Evolutionary conservation across 2,113 vertebrate genomes (phyloP).

Genomic region (Percina caprodes): DNA sequence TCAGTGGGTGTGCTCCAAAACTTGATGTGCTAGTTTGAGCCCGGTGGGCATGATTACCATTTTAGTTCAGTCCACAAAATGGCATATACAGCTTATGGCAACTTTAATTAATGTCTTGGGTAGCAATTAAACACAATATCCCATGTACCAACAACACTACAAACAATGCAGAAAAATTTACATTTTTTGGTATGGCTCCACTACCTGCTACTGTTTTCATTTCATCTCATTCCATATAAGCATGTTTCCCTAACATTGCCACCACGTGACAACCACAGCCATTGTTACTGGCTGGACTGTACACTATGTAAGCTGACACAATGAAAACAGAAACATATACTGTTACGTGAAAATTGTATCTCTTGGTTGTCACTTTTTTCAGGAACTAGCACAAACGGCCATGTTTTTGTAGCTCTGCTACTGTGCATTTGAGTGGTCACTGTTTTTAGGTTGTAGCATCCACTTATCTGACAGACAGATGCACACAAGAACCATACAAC

Average conservation of each 20-base stretch:
- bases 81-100: background rate
- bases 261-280: background rate
- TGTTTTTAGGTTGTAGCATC: background rate
- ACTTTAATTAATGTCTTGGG: background rate
- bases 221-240: background rate
- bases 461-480: background rate
- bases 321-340: background rate
- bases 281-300: background rate
- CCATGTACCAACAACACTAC: background rate
- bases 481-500: background rate
- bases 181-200: background rate
- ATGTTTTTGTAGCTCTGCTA: background rate
- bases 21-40: background rate
- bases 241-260: background rate
- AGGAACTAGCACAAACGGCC: background rate
- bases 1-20: background rate
- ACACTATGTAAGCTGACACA: background rate
- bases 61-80: background rate
- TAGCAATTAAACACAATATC: background rate
- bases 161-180: conserved; percentile 1
- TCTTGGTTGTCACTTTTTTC: background rate
- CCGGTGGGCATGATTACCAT: background rate
- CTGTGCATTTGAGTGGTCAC: background rate
- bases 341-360: background rate
- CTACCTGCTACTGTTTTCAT: background rate